These are phyloP conservation scores for Odontophorus gujanensis DNA, from an alignment of 2,113 vertebrate genomes.

Conservation along the genomic window DNA sequence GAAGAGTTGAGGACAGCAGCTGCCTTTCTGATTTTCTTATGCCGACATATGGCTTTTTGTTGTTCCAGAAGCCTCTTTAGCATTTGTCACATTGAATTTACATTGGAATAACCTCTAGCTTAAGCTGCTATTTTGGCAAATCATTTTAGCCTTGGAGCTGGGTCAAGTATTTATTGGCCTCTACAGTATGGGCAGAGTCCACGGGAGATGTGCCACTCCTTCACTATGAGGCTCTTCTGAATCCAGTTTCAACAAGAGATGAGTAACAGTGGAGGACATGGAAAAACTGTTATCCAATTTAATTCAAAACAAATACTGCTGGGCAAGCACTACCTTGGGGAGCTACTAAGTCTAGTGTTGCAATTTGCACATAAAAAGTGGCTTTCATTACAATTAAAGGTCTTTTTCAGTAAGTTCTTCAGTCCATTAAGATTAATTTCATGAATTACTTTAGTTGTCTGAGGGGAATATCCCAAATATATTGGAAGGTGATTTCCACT, in stretches of 20 bases:
- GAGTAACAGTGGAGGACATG: background rate
- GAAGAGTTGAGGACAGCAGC: background rate
- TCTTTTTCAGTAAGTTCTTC: background rate
- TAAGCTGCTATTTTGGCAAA: slow-evolving; percentile 34
- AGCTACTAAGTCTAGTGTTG: background rate
- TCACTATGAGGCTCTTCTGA: background rate
- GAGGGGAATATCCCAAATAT: background rate
- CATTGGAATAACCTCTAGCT: slow-evolving; percentile 9
- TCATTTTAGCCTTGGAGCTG: background rate
- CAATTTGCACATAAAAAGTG: background rate
- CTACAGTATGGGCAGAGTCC: background rate
- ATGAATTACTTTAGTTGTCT: background rate
- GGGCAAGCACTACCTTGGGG: background rate
- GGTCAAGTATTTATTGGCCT: background rate
- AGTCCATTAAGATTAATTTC: background rate
- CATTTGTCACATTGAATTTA: slow-evolving; percentile 43
- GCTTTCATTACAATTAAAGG: background rate
- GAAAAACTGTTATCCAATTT: background rate
- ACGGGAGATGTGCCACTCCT: background rate
- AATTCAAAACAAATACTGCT: slow-evolving; percentile 37
- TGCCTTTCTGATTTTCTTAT: slow-evolving; percentile 33
- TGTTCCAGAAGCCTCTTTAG: slow-evolving; percentile 34
- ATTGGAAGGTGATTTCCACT: background rate
- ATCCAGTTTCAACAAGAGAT: background rate
- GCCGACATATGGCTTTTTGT: slow-evolving; percentile 14